Conservation (phyloP, 2,888 invertebrate genomes). For the Pseudococcus viburni region DNA sequence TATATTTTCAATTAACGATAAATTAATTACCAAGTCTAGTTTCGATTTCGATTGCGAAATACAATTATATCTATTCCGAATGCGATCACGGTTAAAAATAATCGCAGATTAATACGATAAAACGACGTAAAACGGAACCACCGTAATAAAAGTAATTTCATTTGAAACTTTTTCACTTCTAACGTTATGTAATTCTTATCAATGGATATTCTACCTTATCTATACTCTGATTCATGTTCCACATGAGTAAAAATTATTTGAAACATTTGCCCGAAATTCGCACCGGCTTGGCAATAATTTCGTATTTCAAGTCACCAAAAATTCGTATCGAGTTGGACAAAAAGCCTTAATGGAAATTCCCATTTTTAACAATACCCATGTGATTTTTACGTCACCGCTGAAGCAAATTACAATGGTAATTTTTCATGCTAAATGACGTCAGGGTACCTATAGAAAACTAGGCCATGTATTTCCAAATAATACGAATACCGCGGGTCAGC, state of each 20-base stretch:
- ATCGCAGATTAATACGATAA: conserved; percentile 4
- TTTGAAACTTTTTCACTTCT: neutral
- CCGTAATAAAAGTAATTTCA: neutral
- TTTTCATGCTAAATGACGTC: neutral
- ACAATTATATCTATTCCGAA: neutral
- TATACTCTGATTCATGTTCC: conserved; percentile 1
- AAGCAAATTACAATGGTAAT: neutral
- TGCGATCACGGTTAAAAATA: conserved; percentile 12
- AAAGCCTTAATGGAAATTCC: neutral
- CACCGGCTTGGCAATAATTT: neutral
- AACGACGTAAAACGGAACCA: neutral
- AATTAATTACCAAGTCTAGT: neutral
- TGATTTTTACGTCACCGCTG: neutral
- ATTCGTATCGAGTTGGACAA: neutral
- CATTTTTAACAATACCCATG: neutral
- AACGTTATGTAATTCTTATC: conserved; percentile 25
- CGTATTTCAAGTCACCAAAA: neutral
- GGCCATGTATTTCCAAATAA: neutral
- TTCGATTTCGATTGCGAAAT: conserved; percentile 7
- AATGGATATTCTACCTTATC: neutral
- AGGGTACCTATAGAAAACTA: neutral
- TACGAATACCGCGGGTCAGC: neutral
- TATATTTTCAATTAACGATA: neutral
- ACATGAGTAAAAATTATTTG: neutral
- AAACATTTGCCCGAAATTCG: neutral